Base-by-base conservation (phyloP, 2,113 vertebrate species). In the Dinomys branickii region DNA sequence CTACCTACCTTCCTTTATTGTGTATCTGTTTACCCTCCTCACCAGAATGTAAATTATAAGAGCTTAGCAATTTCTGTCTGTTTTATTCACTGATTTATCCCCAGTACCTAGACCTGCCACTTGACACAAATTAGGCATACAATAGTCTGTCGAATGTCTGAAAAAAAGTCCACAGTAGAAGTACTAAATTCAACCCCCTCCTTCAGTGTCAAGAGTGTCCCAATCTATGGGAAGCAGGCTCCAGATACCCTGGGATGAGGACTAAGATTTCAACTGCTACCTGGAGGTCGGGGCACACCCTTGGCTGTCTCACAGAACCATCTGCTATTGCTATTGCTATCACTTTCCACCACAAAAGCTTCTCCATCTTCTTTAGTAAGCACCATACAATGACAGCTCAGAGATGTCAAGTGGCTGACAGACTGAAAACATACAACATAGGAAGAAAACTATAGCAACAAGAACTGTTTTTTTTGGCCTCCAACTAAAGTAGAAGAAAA, bases 381-480 rank as follows among this genome's bases (percentile, higher is more conserved):
- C 30, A 58, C n/a, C 8, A 81, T 30, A 84, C 67, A 77, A 61
- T 71, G 89, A 73, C 10, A 73, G 71, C 44, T 91, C 75, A 67
- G 10, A 65, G 59, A 50, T 54, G 44, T 77, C 52, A 94, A 86
- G 44, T 63, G 47, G 35, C 82, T 33, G 20, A 38, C 8, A 90
- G n/a, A 65, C 2, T 63, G 38, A 58, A 59, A 69, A 63, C 24
- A 54, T 38, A 84, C 26, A 69, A 10, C 24, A 47, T 50, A 88
- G 82, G 67, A 84, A 97, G 95, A 77, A 95, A 94, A 84, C 19
- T 82, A 44, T 41, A 71, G 82, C 38, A 35, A 84, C 7, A 81
- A 50, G 13, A 67, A 56, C 75, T 5, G 8, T n/a, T 13, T 16
- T 59, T n/a, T 52, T n/a, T 17, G 24, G 33, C 47, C 28, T 33